These are phyloP conservation scores for Trachythela sp. DNA, from an alignment of 64 coral and sea anemone genomes.

Conservation along the genomic window DNA sequence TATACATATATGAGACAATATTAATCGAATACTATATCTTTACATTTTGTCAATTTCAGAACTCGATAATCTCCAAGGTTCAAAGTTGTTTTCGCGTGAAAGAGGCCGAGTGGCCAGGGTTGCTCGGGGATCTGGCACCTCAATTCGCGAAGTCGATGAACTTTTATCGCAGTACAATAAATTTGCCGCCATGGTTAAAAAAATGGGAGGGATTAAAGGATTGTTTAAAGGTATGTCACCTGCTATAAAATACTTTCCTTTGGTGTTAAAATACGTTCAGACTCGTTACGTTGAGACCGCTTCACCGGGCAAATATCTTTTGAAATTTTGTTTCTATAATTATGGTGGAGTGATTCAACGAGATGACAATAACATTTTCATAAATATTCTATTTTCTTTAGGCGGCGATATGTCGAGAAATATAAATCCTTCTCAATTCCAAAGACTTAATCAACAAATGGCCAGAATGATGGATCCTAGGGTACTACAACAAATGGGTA, in stretches of 20 bases:
- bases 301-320: too few relatives aligned
- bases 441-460: conserved; percentile 99
- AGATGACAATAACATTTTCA: not conserved
- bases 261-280: too few relatives aligned
- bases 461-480: conserved; percentile 98
- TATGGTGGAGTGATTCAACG: too few relatives aligned
- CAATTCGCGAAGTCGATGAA: conserved; percentile 91
- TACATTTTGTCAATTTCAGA: conserved; percentile 41
- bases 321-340: too few relatives aligned
- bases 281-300: too few relatives aligned
- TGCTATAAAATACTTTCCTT: not conserved
- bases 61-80: conserved; percentile 83
- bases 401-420: conserved; percentile 98
- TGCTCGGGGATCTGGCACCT: conserved; percentile 78
- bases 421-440: conserved; percentile 94
- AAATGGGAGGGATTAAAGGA: conserved; percentile 99
- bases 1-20: not conserved
- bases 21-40: not conserved
- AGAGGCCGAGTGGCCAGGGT: conserved; percentile 74
- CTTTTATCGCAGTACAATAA: conserved; percentile 90
- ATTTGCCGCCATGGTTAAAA: conserved; percentile 98
- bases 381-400: not conserved
- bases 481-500: conserved; percentile 97
- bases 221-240: conserved; percentile 75
- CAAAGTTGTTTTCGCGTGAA: conserved; percentile 95